phyloP scores from a whole-genome alignment of 1,140 invertebrate species.

The Euglossa dilemma region DNA sequence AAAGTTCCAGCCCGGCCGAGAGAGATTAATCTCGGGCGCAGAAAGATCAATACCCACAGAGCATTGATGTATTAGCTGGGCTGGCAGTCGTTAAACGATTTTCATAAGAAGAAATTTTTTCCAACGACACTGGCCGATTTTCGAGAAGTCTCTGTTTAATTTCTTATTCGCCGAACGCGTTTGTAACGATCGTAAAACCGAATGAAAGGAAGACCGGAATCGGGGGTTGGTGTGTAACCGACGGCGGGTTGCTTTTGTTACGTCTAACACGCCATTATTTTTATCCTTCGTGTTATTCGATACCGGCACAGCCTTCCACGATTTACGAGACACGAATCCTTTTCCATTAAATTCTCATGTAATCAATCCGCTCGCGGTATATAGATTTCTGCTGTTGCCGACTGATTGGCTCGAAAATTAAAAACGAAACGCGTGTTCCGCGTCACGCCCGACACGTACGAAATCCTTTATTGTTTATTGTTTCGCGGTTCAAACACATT shows the following conservation, averaged over 20 bases:
- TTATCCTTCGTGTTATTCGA: too few relatives aligned
- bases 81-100: background rate
- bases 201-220: too few relatives aligned
- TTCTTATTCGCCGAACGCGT: background rate
- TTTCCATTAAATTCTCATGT: background rate
- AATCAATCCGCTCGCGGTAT: background rate
- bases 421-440: background rate
- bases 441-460: background rate
- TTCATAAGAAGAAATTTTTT: background rate
- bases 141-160: background rate
- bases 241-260: too few relatives aligned
- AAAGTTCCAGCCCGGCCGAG: background rate
- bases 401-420: background rate
- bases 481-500: too few relatives aligned
- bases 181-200: background rate
- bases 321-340: background rate
- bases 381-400: background rate
- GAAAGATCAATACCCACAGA: background rate
- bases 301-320: background rate
- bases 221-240: too few relatives aligned
- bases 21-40: background rate
- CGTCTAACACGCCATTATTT: too few relatives aligned
- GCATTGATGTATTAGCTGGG: constrained; percentile 2
- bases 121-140: too few relatives aligned
- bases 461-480: background rate